Conservation (phyloP, 2,888 invertebrate genomes). For the Eubasilissa splendida region DNA sequence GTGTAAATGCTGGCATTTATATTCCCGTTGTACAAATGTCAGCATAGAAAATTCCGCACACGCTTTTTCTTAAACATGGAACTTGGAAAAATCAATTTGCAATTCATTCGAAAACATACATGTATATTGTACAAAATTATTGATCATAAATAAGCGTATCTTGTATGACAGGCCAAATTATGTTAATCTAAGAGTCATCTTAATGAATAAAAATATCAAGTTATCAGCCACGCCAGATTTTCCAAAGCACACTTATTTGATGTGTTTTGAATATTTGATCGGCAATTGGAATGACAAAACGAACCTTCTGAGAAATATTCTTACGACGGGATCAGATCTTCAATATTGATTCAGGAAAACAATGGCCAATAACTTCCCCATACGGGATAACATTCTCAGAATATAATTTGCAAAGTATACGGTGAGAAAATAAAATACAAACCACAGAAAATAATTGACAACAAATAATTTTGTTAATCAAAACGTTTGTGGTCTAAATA, state of each 20-base stretch:
- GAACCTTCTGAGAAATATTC: slow-evolving; percentile 59
- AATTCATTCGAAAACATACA: too few species aligned
- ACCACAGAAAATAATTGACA: slow-evolving; percentile 9
- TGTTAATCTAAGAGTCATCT: too few species aligned
- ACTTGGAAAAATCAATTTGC: too few species aligned
- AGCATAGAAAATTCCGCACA: too few species aligned
- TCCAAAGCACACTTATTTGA: not conserved
- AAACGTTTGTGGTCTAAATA: slow-evolving; percentile 6
- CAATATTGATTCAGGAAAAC: not conserved
- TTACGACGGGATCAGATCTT: slow-evolving; percentile 40
- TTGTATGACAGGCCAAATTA: too few species aligned
- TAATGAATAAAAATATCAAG: too few species aligned
- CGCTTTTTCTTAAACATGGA: too few species aligned
- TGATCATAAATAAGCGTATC: too few species aligned
- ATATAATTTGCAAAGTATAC: not conserved
- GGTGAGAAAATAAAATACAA: not conserved
- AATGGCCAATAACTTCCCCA: not conserved
- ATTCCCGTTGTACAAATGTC: too few species aligned
- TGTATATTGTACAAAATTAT: too few species aligned
- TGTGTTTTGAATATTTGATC: not conserved
- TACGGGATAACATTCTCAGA: not conserved
- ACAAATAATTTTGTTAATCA: not conserved
- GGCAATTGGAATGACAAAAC: not conserved
- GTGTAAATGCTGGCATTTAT: too few species aligned
- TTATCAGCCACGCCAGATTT: too few species aligned